phyloP scores from a whole-genome alignment of 1,140 invertebrate species.

The Andricus grossulariae region DNA sequence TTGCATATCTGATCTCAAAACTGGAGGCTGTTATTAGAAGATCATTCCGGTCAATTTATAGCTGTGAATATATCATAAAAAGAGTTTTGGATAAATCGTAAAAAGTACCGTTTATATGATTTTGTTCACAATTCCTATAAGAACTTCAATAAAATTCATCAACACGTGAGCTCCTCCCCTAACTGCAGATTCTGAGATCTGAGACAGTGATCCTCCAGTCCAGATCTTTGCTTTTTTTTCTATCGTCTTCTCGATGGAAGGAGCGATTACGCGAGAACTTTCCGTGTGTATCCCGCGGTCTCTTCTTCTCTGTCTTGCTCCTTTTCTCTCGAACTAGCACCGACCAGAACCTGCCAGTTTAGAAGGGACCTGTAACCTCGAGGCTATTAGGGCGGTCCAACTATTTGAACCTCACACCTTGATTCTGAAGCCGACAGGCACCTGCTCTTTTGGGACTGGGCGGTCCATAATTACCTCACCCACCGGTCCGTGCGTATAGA shows the following conservation, averaged over 20 bases:
- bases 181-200: conserved; percentile 23
- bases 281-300: conserved; percentile 16
- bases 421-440: conserved; percentile 70
- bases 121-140: neutral
- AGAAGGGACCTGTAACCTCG: conserved; percentile 71
- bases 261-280: conserved; percentile 26
- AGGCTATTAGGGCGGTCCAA: conserved; percentile 73
- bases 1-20: conserved; percentile 30
- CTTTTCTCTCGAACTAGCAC: conserved; percentile 21
- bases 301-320: conserved; percentile 8
- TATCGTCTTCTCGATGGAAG: conserved; percentile 32
- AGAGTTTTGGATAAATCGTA: conserved; percentile 26
- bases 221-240: neutral
- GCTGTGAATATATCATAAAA: conserved; percentile 29
- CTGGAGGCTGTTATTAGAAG: conserved; percentile 24
- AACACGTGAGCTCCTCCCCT: conserved; percentile 26
- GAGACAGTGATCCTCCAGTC: conserved; percentile 7
- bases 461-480: conserved; percentile 72
- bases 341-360: conserved; percentile 46
- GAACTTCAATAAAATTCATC: conserved; percentile 32
- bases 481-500: conserved; percentile 63
- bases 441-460: conserved; percentile 74
- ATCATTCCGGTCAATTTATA: conserved; percentile 26
- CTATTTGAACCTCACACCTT: conserved; percentile 75
- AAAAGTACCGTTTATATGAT: conserved; percentile 28